phyloP scores from a whole-genome alignment of 2,113 vertebrate genomes.

The Euleptes europaea region DNA sequence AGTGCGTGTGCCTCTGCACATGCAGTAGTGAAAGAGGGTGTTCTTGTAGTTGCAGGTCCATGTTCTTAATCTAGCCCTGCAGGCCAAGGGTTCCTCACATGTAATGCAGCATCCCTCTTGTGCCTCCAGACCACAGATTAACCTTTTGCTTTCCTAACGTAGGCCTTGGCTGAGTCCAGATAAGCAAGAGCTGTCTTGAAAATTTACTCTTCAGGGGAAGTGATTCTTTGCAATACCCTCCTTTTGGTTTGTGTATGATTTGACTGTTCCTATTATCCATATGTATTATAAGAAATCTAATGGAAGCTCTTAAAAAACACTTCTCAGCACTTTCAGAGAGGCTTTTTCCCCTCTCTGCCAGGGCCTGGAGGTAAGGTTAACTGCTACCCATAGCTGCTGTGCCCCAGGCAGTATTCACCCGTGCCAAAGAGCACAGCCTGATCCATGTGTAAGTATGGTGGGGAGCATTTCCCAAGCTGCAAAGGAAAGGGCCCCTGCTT shows the following conservation, averaged over 20 bases:
- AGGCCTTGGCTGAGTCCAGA: not conserved
- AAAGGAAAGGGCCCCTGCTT: not conserved
- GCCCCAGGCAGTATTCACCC: not conserved
- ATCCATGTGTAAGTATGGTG: not conserved
- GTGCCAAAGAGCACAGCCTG: not conserved
- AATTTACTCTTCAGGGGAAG: not conserved
- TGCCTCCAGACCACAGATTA: not conserved
- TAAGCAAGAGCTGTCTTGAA: not conserved
- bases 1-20: not conserved
- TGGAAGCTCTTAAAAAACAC: not conserved
- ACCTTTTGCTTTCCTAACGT: not conserved
- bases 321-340: slow-evolving; percentile 1
- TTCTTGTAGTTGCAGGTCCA: not conserved
- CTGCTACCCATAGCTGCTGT: not conserved
- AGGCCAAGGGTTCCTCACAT: not conserved
- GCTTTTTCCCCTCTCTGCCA: not conserved
- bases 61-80: not conserved
- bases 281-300: not conserved
- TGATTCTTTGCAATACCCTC: not conserved
- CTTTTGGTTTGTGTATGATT: not conserved
- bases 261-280: not conserved
- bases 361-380: not conserved
- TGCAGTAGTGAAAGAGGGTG: not conserved
- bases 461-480: not conserved
- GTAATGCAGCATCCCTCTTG: not conserved